phyloP scores from a whole-genome alignment of 2,113 vertebrate species.

The Bufo bufo region DNA sequence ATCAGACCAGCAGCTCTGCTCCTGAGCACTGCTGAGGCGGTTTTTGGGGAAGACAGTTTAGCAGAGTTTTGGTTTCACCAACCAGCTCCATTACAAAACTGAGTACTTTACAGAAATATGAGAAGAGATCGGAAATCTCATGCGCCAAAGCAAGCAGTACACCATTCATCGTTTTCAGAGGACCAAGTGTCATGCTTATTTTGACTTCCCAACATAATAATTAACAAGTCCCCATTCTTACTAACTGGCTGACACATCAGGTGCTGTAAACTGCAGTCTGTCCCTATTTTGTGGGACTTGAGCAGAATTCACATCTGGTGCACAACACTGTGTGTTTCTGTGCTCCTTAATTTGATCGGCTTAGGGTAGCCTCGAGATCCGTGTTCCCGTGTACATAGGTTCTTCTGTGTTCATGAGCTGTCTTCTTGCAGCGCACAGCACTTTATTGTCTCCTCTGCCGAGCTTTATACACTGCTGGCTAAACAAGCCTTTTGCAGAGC shows the following conservation, averaged over 20 bases:
- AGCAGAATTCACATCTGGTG: slow-evolving; percentile 27
- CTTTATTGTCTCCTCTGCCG: slow-evolving; percentile 53
- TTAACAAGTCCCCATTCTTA: slow-evolving; percentile 1
- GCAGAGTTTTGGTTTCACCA: not conserved
- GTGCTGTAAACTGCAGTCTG: not conserved
- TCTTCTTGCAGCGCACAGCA: slow-evolving; percentile 50
- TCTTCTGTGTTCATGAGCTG: slow-evolving; percentile 39
- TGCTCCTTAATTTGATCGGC: not conserved
- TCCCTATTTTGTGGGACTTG: slow-evolving; percentile 21
- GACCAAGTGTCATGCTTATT: slow-evolving; percentile 22
- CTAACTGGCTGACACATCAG: slow-evolving; percentile 18
- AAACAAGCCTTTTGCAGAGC: slow-evolving; percentile 19
- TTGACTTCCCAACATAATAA: slow-evolving; percentile 6
- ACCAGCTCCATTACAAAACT: not conserved
- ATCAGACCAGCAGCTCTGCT: slow-evolving; percentile 38
- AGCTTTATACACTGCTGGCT: slow-evolving; percentile 47
- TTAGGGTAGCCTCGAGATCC: slow-evolving; percentile 2
- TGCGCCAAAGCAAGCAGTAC: not conserved
- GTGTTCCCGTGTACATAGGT: not conserved
- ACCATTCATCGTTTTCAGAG: not conserved
- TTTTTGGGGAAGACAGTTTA: not conserved
- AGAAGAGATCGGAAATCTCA: not conserved
- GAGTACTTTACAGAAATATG: not conserved
- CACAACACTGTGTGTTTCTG: slow-evolving; percentile 12
- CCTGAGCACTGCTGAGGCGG: slow-evolving; percentile 14